Evolutionary conservation across 1,140 invertebrate genomes (phyloP), one percentile per base, ranked within the genome.

Genomic region (Drosophila repletoides): DNA sequence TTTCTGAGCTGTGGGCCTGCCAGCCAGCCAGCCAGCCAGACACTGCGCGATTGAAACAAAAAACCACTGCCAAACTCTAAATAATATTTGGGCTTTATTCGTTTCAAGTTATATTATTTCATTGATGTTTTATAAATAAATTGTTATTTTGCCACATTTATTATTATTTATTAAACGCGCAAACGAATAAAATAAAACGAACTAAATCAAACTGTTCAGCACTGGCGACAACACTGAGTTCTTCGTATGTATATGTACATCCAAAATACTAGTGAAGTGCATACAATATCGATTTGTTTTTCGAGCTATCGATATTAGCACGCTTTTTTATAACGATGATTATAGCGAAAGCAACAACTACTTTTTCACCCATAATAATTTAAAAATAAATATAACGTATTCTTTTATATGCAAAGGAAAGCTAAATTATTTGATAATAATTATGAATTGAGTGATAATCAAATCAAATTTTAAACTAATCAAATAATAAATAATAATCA

Each of bases 181-280:
- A n/a, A n/a, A 52, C 19, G 6, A 48, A 21, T 51, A 21, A 67
- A 67, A 61, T 33, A 60, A 61, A 67, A 21, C 22, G 52, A 67
- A 67, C 56, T 52, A 61, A 61, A 67, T n/a, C 24, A 36, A 67
- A 52, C 38, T 61, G 24, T 52, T 28, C 38, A 52, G 56, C 46
- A 52, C 64, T 59, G 53, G 40, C 28, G 31, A 67, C 45, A 52
- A 61, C 64, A 61, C 56, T 52, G 10, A 52, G 10, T 24, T n/a
- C n/a, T n/a, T 61, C n/a, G 36, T 61, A 22, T 40, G 46, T 61
- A 67, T 67, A 67, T 67, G 40, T 61, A 48, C 34, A 14, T n/a
- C 34, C 38, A 40, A 60, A 36, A 60, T 58, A 58, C 49, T 53
- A 53, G 59, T 22, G 49, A 43, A 31, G 59, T 26, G 14, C 17